Conservation (phyloP, 2,888 invertebrate genomes). For the Eudasyphora cyanicolor region DNA sequence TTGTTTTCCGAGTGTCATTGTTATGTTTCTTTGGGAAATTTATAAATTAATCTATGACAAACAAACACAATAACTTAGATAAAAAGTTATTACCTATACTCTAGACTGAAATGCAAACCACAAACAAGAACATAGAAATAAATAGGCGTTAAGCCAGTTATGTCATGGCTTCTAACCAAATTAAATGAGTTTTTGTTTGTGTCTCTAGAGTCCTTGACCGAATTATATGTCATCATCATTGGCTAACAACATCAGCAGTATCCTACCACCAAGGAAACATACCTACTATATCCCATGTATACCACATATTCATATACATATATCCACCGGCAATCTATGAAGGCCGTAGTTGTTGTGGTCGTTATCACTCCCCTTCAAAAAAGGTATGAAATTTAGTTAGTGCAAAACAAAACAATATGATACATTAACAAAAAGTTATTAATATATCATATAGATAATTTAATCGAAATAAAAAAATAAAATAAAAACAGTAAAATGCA, state of each 20-base stretch:
- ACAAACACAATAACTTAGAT: not conserved
- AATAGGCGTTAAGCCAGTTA: not conserved
- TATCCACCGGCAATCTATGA: no score
- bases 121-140: not conserved
- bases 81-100: constrained; percentile 19
- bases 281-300: not conserved
- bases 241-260: not conserved
- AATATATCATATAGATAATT: no score
- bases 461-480: no score
- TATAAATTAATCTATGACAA: not conserved
- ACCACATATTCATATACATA: no score
- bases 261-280: not conserved
- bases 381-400: not conserved
- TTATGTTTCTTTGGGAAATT: not conserved
- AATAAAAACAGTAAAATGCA: no score
- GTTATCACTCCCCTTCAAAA: not conserved
- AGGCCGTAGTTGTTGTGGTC: not conserved
- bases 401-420: no score
- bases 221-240: constrained; percentile 43
- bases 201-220: constrained; percentile 56
- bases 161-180: not conserved
- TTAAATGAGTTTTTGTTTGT: constrained; percentile 50
- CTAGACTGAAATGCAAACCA: not conserved
- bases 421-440: no score
- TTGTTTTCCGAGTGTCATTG: not conserved